Percentiles rank a stretch among this genome's conserved stretches.
Evolutionary conservation across 1,140 invertebrate genomes (phyloP).

Genomic region (Bombus superbus): DNA sequence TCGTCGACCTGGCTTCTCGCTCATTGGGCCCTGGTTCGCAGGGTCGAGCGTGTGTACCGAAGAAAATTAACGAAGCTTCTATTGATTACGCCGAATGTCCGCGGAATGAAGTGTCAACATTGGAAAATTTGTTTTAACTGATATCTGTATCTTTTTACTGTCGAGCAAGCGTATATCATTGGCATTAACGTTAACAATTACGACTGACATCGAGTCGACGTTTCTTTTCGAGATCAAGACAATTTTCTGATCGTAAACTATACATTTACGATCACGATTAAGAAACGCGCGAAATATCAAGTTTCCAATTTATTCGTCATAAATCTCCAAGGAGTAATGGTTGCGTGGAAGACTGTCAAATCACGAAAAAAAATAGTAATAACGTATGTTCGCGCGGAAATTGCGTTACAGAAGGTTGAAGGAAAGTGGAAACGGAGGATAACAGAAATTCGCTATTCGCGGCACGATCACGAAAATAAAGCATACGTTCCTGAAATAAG

Average conservation of each 20-base stretch:
- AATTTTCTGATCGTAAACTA: not conserved
- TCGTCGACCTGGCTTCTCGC: slow-evolving; percentile 3
- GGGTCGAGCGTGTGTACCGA: not conserved
- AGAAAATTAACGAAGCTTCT: not conserved
- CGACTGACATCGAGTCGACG: not conserved
- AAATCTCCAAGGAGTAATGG: not conserved
- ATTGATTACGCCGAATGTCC: not conserved
- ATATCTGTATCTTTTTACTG: not conserved
- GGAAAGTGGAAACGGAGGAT: not conserved
- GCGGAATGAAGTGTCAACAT: not conserved
- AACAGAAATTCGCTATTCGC: slow-evolving; percentile 30
- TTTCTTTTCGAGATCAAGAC: not conserved
- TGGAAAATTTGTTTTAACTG: not conserved
- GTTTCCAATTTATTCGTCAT: not conserved
- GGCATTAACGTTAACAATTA: not conserved
- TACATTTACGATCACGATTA: not conserved
- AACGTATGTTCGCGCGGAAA: slow-evolving; percentile 20
- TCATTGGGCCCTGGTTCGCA: not conserved
- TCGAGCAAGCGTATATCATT: not conserved
- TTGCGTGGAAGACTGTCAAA: not conserved
- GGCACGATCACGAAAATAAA: slow-evolving; percentile 50
- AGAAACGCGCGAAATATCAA: not conserved
- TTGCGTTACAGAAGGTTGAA: slow-evolving; percentile 18
- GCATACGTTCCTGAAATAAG: slow-evolving; percentile 50
- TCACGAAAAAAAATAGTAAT: not conserved